phyloP scores from a whole-genome alignment of 2,113 vertebrate species.

The Amazona vittata region DNA sequence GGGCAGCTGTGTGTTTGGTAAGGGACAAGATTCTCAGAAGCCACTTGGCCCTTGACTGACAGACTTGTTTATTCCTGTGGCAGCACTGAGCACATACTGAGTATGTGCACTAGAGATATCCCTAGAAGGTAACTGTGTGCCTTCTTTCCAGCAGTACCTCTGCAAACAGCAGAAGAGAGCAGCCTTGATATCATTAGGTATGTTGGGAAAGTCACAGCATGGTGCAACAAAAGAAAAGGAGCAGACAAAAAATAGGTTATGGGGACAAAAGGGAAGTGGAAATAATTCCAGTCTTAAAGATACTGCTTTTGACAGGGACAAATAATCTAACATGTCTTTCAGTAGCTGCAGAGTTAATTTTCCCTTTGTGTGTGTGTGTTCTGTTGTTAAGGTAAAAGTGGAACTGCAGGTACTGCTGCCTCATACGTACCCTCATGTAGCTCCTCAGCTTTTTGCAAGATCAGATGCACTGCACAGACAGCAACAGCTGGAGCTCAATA shows the following conservation, averaged over 20 bases:
- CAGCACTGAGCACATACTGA: neutral
- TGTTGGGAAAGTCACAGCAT: neutral
- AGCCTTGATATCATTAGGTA: neutral
- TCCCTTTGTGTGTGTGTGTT: neutral
- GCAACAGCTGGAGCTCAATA: slow-evolving; percentile 77
- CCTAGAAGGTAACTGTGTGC: neutral
- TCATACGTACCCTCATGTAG: slow-evolving; percentile 67
- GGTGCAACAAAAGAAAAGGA: neutral
- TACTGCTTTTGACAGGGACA: neutral
- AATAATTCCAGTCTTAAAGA: neutral
- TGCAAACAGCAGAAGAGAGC: neutral
- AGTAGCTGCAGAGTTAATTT: neutral
- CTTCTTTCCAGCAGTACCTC: neutral
- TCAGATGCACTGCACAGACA: slow-evolving; percentile 70
- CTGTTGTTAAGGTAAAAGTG: slow-evolving; percentile 71
- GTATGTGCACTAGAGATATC: neutral
- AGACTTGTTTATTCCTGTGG: neutral
- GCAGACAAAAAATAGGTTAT: neutral
- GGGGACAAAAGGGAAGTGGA: neutral
- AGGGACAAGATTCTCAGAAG: neutral
- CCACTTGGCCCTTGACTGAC: neutral
- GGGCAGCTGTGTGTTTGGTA: neutral
- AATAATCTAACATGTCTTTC: neutral
- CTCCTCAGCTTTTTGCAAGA: slow-evolving; percentile 74
- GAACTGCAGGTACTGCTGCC: slow-evolving; percentile 77